Evolutionary conservation across 2,797 vertebrate species (phyloP).

Genomic region (Xenentodon cancila): DNA sequence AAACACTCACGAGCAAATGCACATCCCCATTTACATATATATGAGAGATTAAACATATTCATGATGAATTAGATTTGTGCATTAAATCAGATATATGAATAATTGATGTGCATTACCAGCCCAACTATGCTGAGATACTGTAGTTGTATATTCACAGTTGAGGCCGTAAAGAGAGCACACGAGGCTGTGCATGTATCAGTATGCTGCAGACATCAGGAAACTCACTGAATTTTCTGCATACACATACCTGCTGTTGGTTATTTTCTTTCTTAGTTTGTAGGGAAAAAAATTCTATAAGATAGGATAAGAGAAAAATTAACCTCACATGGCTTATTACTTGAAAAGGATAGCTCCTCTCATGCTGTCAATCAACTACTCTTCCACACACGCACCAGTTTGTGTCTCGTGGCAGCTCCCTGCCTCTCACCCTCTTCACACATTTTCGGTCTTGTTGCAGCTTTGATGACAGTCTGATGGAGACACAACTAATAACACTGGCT

Average conservation of each 20-base stretch:
- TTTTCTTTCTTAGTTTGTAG: conserved; percentile 23
- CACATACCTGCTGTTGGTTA: conserved; percentile 18
- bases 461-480: conserved; percentile 53
- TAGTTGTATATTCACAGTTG: conserved; percentile 8
- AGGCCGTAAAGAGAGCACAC: conserved; percentile 7
- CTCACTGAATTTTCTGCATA: conserved; percentile 3
- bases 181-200: background rate
- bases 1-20: conserved; percentile 31
- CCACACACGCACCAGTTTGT: conserved; percentile 9
- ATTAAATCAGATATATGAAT: conserved; percentile 68
- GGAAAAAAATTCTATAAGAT: conserved; percentile 31
- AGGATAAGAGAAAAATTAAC: conserved; percentile 49
- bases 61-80: conserved; percentile 61
- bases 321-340: conserved; percentile 2
- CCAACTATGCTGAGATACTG: conserved; percentile 18
- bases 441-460: conserved; percentile 46
- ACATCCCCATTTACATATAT: conserved; percentile 68
- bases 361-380: conserved; percentile 30
- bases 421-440: conserved; percentile 45
- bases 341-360: background rate
- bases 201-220: conserved; percentile 5
- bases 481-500: conserved; percentile 35
- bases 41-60: conserved; percentile 72
- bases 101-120: conserved; percentile 46
- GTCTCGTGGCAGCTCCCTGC: conserved; percentile 12